phyloP scores from a whole-genome alignment of 2,113 vertebrate genomes.

The Telmatochromis bifrenatus region DNA sequence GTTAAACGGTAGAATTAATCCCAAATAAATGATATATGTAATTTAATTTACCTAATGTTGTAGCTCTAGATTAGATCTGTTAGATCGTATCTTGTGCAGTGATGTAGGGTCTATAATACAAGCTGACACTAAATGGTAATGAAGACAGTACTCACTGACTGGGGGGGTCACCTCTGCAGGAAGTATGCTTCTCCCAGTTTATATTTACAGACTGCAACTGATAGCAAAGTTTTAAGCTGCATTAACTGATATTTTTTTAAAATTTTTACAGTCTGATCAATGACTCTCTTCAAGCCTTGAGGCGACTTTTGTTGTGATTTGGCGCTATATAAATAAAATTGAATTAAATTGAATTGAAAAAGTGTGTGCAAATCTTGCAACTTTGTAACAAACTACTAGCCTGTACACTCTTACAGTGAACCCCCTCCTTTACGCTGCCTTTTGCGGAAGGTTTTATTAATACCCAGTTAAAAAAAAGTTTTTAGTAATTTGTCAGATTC shows the following conservation, averaged over 20 bases:
- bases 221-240: background rate
- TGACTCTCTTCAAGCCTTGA: background rate
- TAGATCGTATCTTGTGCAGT: background rate
- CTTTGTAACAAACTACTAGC: background rate
- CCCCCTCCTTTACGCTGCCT: background rate
- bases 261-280: background rate
- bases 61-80: background rate
- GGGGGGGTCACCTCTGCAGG: background rate
- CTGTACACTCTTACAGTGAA: background rate
- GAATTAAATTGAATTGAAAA: background rate
- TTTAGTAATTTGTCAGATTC: background rate
- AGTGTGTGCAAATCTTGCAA: background rate
- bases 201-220: background rate
- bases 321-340: background rate
- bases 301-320: background rate
- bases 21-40: background rate
- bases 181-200: background rate
- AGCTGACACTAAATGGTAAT: background rate
- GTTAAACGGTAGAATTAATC: background rate
- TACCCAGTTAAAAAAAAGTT: background rate
- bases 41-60: background rate
- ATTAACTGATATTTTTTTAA: background rate
- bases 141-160: background rate
- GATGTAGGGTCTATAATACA: background rate
- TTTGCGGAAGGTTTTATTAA: background rate